Base-by-base conservation (phyloP, 2,888 invertebrate genomes). In the Seira musarum region DNA sequence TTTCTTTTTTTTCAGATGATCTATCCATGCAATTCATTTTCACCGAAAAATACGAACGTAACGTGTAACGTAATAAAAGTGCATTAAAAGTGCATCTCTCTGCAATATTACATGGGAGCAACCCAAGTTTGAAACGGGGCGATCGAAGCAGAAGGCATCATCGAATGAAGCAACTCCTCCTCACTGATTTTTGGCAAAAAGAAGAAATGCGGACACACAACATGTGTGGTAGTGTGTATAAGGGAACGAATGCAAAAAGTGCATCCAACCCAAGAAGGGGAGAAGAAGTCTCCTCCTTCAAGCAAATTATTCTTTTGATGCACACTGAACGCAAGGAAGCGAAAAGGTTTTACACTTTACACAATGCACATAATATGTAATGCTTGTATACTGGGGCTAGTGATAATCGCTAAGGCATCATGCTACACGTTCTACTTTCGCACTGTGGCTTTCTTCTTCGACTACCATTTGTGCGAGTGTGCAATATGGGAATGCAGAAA, bases 161-260 rank as follows among this genome's bases (percentile, higher is more conserved):
- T n/a, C n/a, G n/a, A n/a, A n/a, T n/a, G 49, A 49, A 49, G 49
- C 49, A 49, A 13, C 49, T 49, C 49, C 49, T 49, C 49, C 49
- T 49, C 15, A n/a, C 49, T 13, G 2, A n/a, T 15, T 2, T 8
- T 49, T 49, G 49, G 49, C 49, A 49, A n/a, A 49, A 49, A 35
- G 21, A 70, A 70, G 19, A 30, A 2, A 8, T 30, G 30, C 30
- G 30, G 30, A 30, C 15, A 8, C 30, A 15, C 30, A 10, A 71
- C 35, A 71, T 63, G 71, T 61, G 63, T 49, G 15, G 15, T n/a
- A 53, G 53, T 53, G 49, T 40, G 24, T 46, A 35, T 6, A 61
- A n/a, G 63, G 22, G 19, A 1, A 2, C 6, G 13, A 63, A 63
- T n/a, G 64, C 66, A 22, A 66, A 75, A 75, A 75, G 67, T 75